phyloP scores from a whole-genome alignment of 2,888 invertebrate species.

The Drosophila birchii region DNA sequence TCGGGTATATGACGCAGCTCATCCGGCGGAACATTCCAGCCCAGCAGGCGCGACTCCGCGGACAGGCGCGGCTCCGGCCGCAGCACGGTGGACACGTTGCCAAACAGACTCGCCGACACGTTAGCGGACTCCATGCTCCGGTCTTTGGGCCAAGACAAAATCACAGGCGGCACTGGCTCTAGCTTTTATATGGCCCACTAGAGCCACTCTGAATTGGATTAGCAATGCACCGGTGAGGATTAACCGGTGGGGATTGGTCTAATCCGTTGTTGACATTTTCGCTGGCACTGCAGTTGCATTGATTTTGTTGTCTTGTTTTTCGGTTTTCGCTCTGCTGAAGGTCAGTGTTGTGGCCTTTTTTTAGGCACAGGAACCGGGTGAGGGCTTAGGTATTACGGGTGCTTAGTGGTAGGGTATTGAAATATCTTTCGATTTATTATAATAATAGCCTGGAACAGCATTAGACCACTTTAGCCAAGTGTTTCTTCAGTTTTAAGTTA shows the following conservation, averaged over 20 bases:
- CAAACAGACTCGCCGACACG: conserved; percentile 36
- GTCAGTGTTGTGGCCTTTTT: conserved; percentile 30
- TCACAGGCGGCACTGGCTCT: conserved; percentile 39
- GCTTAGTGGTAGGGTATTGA: too few species aligned
- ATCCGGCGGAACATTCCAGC: conserved; percentile 91
- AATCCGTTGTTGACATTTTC: conserved; percentile 54
- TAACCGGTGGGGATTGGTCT: conserved; percentile 57
- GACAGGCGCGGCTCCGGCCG: conserved; percentile 77
- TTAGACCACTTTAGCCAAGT: background rate
- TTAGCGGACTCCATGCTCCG: conserved; percentile 65
- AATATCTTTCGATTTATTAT: background rate
- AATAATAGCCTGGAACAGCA: background rate
- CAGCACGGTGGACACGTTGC: conserved; percentile 77
- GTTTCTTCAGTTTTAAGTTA: background rate
- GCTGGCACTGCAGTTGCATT: conserved; percentile 58
- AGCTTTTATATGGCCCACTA: conserved; percentile 49
- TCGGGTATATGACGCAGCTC: conserved; percentile 91
- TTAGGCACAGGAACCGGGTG: background rate
- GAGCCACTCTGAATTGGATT: conserved; percentile 61
- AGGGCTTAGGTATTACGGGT: background rate
- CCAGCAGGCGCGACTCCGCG: conserved; percentile 86
- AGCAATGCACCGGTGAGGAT: conserved; percentile 45
- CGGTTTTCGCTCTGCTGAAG: conserved; percentile 1
- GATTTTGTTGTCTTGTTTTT: conserved; percentile 51
- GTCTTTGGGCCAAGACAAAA: conserved; percentile 67